Evolutionary conservation across 2,888 invertebrate species (phyloP).

Genomic region (Spodoptera exigua): DNA sequence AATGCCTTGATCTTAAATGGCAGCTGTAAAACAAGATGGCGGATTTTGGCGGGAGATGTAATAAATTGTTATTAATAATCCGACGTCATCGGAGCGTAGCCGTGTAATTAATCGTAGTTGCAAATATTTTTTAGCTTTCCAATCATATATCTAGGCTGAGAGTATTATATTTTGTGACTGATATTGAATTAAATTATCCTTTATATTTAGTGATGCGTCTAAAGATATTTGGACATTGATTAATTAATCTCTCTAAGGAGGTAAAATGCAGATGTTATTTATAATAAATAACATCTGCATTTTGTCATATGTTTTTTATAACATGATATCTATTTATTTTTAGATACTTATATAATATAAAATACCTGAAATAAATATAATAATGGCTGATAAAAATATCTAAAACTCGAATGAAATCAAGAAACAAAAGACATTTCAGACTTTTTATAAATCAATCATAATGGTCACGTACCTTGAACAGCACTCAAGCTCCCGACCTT

Average conservation of each 20-base stretch:
- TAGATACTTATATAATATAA: no score
- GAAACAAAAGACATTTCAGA: constrained; percentile 2
- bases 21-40: constrained; percentile 56
- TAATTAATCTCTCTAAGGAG: constrained; percentile 19
- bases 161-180: constrained; percentile 27
- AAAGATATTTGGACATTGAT: constrained; percentile 25
- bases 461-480: constrained; percentile 2
- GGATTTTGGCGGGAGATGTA: constrained; percentile 40
- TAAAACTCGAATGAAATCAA: not conserved
- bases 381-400: no score
- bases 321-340: no score
- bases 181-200: constrained; percentile 47
- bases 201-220: constrained; percentile 33
- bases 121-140: constrained; percentile 51
- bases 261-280: not conserved
- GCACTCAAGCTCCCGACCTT: constrained; percentile 21
- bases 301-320: no score
- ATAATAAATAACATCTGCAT: no score
- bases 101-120: constrained; percentile 57
- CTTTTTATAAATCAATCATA: constrained; percentile 5
- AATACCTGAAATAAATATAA: no score
- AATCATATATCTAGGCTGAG: constrained; percentile 37
- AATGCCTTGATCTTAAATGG: constrained; percentile 44
- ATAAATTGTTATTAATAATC: constrained; percentile 58
- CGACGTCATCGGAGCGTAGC: constrained; percentile 50